A percentile compares a stretch with the other conserved stretches of the same genome.
Conservation (phyloP, 2,888 invertebrate genomes). For the Thyatira batis region DNA sequence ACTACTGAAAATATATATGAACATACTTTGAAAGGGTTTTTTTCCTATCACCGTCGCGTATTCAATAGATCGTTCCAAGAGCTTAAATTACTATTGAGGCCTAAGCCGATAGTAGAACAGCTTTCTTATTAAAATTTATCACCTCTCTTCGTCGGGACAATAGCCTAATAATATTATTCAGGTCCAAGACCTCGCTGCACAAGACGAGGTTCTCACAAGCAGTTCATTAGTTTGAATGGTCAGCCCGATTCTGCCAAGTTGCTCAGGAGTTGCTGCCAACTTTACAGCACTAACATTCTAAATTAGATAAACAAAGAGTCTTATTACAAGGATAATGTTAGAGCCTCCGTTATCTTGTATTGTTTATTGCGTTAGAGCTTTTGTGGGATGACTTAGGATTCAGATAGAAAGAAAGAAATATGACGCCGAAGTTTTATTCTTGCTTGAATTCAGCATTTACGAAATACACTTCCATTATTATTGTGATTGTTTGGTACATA, state of each 20-base stretch:
- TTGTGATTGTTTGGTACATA: too few relatives aligned
- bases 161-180: constrained; percentile 3
- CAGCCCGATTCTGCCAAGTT: constrained; percentile 52
- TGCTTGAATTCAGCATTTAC: too few relatives aligned
- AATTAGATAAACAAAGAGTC: constrained; percentile 34
- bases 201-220: constrained; percentile 23
- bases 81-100: too few relatives aligned
- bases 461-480: too few relatives aligned
- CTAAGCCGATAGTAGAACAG: neutral
- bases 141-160: neutral
- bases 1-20: too few relatives aligned
- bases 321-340: constrained; percentile 24
- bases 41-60: too few relatives aligned
- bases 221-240: constrained; percentile 56
- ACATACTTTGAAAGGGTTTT: too few relatives aligned
- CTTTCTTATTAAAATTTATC: neutral
- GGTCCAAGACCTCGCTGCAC: constrained; percentile 5
- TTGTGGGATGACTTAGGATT: neutral
- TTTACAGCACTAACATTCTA: constrained; percentile 26
- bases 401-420: neutral
- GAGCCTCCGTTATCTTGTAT: constrained; percentile 25
- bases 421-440: neutral
- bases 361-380: neutral
- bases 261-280: constrained; percentile 36
- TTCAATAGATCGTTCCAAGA: too few relatives aligned